Base-by-base conservation (phyloP, 2,113 vertebrate species). In the Gymnogyps californianus region DNA sequence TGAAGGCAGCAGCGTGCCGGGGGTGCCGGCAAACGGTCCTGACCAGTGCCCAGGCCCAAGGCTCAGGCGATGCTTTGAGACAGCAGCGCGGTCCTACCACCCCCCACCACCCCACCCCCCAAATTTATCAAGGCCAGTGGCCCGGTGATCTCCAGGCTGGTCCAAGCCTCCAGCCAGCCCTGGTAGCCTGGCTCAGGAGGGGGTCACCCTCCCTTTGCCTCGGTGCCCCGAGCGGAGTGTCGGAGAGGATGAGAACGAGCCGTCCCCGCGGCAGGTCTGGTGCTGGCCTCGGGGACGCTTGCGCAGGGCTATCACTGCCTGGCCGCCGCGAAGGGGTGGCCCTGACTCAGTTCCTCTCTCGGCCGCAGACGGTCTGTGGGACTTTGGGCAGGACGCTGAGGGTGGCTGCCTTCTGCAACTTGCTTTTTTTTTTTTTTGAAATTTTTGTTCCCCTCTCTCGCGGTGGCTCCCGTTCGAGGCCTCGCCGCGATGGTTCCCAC, bases 371-470 rank as follows among this genome's bases (percentile, higher is more conserved):
- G 8, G 18, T 16, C 72, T 31, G 71, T 11, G 79, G 72, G 72
- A 40, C 38, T 54, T 46, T 4, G 51, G 82, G 74, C 81, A 85
- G 82, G 89, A 85, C 6, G 18, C 51, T 71, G 54, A 47, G 72
- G 52, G 40, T 10, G 76, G 40, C 55, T 55, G 76, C 81, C 42
- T 86, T 44, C 71, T 66, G n/a, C 40, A 61, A 34, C 32, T 26
- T 2, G 57, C 24, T 42, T 59, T 18, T 47, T 18, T 5, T 59
- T 29, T 42, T 49, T 25, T 21, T 25, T 24, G n/a, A 28, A 55
- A 0, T 16, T 15, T 47, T 13, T 20, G 0, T 2, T 6, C 18
- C 28, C 8, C 6, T 14, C 46, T 46, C 72, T 44, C 0, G 0
- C 4, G 42, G 69, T 29, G 74, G 44, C 59, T 91, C 11, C 81